phyloP scores from a whole-genome alignment of 1,140 invertebrate species.

The Drosophila nasuta region DNA sequence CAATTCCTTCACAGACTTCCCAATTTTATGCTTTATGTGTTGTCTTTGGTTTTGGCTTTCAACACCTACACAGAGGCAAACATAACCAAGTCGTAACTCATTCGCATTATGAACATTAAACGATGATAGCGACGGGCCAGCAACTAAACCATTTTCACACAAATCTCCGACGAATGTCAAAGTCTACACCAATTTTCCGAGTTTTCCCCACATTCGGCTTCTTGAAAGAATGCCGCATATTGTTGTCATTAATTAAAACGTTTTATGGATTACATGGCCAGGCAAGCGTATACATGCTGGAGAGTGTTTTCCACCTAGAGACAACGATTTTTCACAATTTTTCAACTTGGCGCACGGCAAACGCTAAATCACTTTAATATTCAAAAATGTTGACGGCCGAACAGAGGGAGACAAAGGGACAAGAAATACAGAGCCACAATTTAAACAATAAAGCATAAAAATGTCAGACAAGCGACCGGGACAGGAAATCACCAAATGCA shows the following conservation, averaged over 20 bases:
- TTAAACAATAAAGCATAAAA: conserved; percentile 80
- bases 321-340: conserved; percentile 77
- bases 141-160: conserved; percentile 61
- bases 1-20: not conserved
- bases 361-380: conserved; percentile 82
- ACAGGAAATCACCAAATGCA: conserved; percentile 60
- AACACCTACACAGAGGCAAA: conserved; percentile 55
- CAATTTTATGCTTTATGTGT: conserved; percentile 30
- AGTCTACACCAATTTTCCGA: conserved; percentile 46
- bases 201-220: not conserved
- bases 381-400: conserved; percentile 65
- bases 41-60: conserved; percentile 60
- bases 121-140: conserved; percentile 46
- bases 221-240: conserved; percentile 77
- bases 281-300: conserved; percentile 39
- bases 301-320: conserved; percentile 48
- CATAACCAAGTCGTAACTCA: conserved; percentile 58
- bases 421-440: conserved; percentile 50
- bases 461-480: conserved; percentile 67
- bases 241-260: conserved; percentile 83
- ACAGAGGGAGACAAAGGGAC: conserved; percentile 5
- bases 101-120: conserved; percentile 54
- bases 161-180: conserved; percentile 63
- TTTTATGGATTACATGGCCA: conserved; percentile 80
- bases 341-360: conserved; percentile 57